phyloP scores from a whole-genome alignment of 2,113 vertebrate genomes.

The Oplegnathus fasciatus region DNA sequence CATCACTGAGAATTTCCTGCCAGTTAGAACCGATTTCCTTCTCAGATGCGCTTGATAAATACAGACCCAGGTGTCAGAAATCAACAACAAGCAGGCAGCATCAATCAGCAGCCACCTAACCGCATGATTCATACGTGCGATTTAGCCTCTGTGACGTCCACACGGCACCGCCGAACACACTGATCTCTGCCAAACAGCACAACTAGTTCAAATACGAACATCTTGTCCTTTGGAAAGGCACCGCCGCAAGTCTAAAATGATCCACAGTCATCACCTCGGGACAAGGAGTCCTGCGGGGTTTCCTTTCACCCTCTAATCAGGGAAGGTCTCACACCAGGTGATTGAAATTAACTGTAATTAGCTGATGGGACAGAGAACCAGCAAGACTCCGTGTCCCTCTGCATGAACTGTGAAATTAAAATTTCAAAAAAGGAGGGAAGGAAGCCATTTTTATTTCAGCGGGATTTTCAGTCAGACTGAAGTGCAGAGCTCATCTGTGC shows the following conservation, averaged over 20 bases:
- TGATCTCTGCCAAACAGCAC: constrained; percentile 4
- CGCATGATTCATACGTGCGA: not conserved
- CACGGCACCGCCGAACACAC: not conserved
- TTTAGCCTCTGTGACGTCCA: constrained; percentile 1
- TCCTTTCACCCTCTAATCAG: not conserved
- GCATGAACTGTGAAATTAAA: not conserved
- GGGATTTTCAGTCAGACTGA: not conserved
- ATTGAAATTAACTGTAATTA: constrained; percentile 16
- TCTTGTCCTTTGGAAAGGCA: not conserved
- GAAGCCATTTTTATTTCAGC: not conserved
- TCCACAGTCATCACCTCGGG: not conserved
- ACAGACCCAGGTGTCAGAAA: not conserved
- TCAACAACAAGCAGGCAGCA: not conserved
- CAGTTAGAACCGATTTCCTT: not conserved
- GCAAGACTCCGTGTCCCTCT: not conserved
- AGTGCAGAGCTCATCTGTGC: not conserved
- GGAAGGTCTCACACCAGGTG: not conserved
- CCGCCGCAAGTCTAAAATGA: too few relatives aligned
- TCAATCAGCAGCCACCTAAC: not conserved
- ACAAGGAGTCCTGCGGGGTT: constrained; percentile 1
- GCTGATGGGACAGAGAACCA: not conserved
- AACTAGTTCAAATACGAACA: not conserved
- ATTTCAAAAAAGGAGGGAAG: not conserved
- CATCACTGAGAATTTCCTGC: too few relatives aligned
- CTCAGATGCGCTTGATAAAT: not conserved